Conservation (phyloP, 2,888 invertebrate genomes). For the Ophion ellenae region DNA sequence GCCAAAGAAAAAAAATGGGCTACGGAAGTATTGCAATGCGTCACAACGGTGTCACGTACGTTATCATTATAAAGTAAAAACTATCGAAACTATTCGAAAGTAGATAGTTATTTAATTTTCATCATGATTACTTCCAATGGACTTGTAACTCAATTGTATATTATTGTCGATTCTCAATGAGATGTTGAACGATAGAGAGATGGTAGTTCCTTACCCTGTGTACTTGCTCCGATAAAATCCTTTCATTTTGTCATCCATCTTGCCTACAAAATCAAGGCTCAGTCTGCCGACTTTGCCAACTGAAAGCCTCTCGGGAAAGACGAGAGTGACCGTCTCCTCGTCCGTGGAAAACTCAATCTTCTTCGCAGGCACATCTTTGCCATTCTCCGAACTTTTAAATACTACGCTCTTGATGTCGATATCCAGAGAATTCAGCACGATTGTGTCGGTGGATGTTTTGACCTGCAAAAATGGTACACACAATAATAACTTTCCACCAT, state of each 20-base stretch:
- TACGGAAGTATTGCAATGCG: too few species aligned
- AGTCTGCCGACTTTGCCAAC: slow-evolving; percentile 86
- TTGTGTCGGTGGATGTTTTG: slow-evolving; percentile 87
- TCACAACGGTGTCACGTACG: too few species aligned
- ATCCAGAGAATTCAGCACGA: slow-evolving; percentile 92
- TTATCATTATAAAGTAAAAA: too few species aligned
- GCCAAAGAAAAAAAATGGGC: too few species aligned
- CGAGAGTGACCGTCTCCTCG: slow-evolving; percentile 89
- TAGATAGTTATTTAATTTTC: too few species aligned
- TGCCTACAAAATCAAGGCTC: slow-evolving; percentile 91
- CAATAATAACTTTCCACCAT: neutral
- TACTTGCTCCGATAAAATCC: slow-evolving; percentile 98
- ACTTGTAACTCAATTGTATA: too few species aligned
- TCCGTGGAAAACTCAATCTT: slow-evolving; percentile 83
- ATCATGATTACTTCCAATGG: too few species aligned
- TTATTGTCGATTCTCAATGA: neutral
- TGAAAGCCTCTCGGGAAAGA: slow-evolving; percentile 87
- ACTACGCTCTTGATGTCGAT: slow-evolving; percentile 88
- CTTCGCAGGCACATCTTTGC: slow-evolving; percentile 80
- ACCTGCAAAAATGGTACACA: slow-evolving; percentile 84
- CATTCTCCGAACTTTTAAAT: slow-evolving; percentile 84
- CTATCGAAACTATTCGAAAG: too few species aligned
- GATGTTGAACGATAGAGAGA: neutral
- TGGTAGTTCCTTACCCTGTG: slow-evolving; percentile 80
- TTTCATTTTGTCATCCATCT: slow-evolving; percentile 96